These are phyloP conservation scores for human (Homo sapiens) DNA, from an alignment of 2,113 vertebrate genomes.

Conservation along the genomic window GRCh38 chr2:129163001-129163500, in stretches of 20 bases:
- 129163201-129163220: background rate
- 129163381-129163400: background rate
- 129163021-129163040: background rate
- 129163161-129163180: background rate
- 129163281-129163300: background rate
- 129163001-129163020: background rate
- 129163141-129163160: background rate
- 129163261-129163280: background rate
- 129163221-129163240: background rate
- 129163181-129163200: background rate
- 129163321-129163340: background rate
- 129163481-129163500: no score
- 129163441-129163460: no score
- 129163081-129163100: background rate
- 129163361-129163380: background rate
- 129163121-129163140: background rate
- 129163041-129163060: background rate
- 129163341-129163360: background rate
- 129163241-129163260: background rate
- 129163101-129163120: background rate
- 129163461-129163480: background rate
- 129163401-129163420: no score
- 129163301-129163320: background rate
- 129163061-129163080: background rate
- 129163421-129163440: background rate